Percentiles rank a stretch among this genome's conserved stretches.
phyloP scores from a whole-genome alignment of 2,113 vertebrate genomes.

The Grallaria varia region DNA sequence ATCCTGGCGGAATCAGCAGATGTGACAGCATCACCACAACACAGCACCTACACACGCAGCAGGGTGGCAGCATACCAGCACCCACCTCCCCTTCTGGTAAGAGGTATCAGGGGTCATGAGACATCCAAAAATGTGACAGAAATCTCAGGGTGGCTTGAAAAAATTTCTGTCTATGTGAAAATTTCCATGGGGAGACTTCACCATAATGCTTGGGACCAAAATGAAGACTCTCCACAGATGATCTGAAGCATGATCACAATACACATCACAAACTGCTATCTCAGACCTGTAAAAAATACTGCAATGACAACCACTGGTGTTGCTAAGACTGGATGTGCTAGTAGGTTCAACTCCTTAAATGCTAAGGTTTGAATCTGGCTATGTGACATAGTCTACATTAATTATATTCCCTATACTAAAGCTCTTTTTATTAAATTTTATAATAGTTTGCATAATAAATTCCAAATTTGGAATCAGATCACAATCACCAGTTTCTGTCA shows the following conservation, averaged over 20 bases:
- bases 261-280: not conserved
- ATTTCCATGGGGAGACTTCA: not conserved
- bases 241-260: not conserved
- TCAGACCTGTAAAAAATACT: not conserved
- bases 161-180: not conserved
- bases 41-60: not conserved
- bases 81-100: not conserved
- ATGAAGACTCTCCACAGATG: not conserved
- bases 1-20: accelerated
- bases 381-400: not conserved
- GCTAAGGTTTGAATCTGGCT: not conserved
- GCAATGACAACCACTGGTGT: not conserved
- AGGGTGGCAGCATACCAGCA: not conserved
- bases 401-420: not conserved
- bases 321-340: not conserved
- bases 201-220: not conserved
- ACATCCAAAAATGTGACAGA: not conserved
- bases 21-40: not conserved
- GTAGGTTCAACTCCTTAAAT: not conserved
- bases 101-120: not conserved
- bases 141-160: not conserved
- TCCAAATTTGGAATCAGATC: not conserved
- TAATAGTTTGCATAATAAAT: not conserved
- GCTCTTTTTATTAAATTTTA: not conserved
- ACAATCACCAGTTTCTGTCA: not conserved